Evolutionary conservation across 2,113 vertebrate genomes (phyloP).

Genomic region (Egretta garzetta): DNA sequence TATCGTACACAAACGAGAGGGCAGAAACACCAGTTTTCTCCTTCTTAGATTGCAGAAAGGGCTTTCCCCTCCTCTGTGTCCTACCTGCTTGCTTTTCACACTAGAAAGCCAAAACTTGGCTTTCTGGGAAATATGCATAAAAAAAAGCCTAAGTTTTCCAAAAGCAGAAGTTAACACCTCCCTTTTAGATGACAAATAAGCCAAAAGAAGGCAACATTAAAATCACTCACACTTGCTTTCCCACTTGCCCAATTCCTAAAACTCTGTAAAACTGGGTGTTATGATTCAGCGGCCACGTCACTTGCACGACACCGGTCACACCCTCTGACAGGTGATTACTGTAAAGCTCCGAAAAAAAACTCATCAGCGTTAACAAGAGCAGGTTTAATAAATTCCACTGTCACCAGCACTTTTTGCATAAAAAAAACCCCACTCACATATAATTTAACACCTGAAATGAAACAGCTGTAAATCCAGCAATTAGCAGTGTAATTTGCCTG

Average conservation of each 20-base stretch:
- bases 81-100: not conserved
- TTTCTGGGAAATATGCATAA: not conserved
- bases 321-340: not conserved
- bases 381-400: not conserved
- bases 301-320: not conserved
- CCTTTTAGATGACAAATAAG: not conserved
- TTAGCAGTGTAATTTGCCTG: constrained; percentile 4
- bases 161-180: not conserved
- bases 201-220: not conserved
- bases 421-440: not conserved
- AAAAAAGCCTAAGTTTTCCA: not conserved
- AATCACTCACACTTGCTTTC: not conserved
- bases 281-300: not conserved
- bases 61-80: not conserved
- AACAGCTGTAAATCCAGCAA: constrained; percentile 50
- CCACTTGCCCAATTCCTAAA: not conserved
- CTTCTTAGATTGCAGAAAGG: not conserved
- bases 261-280: not conserved
- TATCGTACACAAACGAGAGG: not conserved
- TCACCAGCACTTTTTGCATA: not conserved
- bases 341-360: not conserved
- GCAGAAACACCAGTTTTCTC: not conserved
- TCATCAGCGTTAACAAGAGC: not conserved
- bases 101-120: not conserved
- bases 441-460: constrained; percentile 8